These are phyloP conservation scores for Horisme vitalbata DNA, from an alignment of 2,888 invertebrate species.

Conservation along the genomic window DNA sequence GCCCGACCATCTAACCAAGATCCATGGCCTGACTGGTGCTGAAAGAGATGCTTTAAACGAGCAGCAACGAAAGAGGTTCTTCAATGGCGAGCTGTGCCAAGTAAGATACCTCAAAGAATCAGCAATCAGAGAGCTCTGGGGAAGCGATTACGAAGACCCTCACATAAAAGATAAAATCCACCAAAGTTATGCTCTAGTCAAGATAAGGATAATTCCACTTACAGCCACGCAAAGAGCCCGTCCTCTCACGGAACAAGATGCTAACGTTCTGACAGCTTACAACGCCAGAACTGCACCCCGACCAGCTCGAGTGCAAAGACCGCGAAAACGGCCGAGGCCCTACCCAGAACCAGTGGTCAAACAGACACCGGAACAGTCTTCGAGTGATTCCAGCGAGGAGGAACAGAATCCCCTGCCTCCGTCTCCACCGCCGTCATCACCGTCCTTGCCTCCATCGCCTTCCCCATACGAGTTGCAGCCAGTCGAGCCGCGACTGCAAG, in stretches of 20 bases:
- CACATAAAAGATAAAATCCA: constrained; percentile 75
- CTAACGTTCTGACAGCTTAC: constrained; percentile 77
- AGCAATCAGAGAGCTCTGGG: constrained; percentile 79
- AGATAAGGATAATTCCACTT: constrained; percentile 76
- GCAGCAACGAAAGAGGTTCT: constrained; percentile 77
- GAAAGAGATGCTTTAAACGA: constrained; percentile 77
- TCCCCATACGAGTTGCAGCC: constrained; percentile 73
- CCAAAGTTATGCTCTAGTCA: constrained; percentile 76
- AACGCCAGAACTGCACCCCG: constrained; percentile 77
- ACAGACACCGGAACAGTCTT: constrained; percentile 56
- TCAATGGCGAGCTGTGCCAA: constrained; percentile 81
- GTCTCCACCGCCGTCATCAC: constrained; percentile 74
- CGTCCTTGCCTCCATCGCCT: constrained; percentile 71
- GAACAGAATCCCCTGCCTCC: constrained; percentile 70
- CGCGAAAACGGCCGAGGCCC: constrained; percentile 63
- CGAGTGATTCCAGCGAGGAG: constrained; percentile 78
- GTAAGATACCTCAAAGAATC: constrained; percentile 77
- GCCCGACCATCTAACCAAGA: constrained; percentile 78
- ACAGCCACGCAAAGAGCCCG: constrained; percentile 73
- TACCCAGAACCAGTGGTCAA: constrained; percentile 63
- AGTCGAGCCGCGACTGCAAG: constrained; percentile 70
- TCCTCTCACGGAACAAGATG: constrained; percentile 78
- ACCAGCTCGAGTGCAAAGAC: constrained; percentile 64
- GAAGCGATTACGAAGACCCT: constrained; percentile 75
- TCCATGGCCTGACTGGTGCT: constrained; percentile 75